These are phyloP conservation scores for Trichechus manatus DNA, from an alignment of 2,113 vertebrate genomes.

Conservation along the genomic window DNA sequence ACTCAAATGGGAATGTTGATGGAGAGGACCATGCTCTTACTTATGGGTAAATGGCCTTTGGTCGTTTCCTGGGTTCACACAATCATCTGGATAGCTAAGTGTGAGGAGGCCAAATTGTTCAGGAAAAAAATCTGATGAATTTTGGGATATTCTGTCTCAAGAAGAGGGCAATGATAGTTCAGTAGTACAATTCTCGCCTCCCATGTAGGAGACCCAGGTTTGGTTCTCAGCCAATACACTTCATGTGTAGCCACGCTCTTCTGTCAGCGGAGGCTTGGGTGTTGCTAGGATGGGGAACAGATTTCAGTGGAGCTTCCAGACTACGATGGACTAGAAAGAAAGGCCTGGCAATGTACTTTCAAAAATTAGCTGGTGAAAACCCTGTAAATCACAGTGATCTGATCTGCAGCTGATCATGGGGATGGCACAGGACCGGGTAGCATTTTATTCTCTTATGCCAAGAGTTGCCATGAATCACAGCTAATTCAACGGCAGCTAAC, in stretches of 20 bases:
- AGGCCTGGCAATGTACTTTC: background rate
- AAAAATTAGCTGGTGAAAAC: background rate
- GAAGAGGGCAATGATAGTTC: background rate
- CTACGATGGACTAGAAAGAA: background rate
- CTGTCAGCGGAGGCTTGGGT: background rate
- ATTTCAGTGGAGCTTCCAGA: background rate
- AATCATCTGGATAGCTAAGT: background rate
- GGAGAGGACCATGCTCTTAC: conserved; percentile 33
- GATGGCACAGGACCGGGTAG: background rate
- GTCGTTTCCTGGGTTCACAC: background rate
- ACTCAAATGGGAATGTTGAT: conserved; percentile 45
- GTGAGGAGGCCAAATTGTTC: conserved; percentile 11
- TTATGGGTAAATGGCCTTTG: background rate
- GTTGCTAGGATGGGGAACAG: background rate
- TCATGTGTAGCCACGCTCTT: background rate
- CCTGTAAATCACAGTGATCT: background rate
- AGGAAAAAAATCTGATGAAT: background rate
- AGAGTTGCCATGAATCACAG: background rate
- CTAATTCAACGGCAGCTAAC: background rate
- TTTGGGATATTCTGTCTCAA: background rate
- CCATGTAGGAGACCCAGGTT: background rate
- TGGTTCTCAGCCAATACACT: background rate
- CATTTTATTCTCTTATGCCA: background rate
- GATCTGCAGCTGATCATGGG: background rate
- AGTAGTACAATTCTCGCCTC: background rate